Percentiles rank a stretch among this genome's conserved stretches.
phyloP scores from a whole-genome alignment of 2,888 invertebrate species.

The Muschampia plurimacula region DNA sequence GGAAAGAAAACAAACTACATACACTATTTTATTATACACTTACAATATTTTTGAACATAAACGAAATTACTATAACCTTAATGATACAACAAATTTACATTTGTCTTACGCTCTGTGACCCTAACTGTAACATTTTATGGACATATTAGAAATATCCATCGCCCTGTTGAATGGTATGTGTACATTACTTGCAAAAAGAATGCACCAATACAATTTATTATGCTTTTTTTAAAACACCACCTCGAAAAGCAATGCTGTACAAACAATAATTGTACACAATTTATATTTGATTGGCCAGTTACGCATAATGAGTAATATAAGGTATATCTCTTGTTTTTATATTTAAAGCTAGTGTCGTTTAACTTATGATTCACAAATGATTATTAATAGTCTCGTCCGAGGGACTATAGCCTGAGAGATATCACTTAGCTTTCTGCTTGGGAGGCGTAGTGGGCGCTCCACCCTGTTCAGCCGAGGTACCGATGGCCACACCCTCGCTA shows the following conservation, averaged over 20 bases:
- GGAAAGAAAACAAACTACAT: neutral
- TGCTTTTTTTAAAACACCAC: neutral
- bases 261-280: neutral
- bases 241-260: neutral
- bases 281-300: neutral
- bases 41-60: neutral
- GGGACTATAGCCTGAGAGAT: constrained; percentile 16
- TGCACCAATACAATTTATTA: neutral
- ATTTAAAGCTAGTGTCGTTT: neutral
- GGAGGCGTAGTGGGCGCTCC: constrained; percentile 81
- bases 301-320: neutral
- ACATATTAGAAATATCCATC: neutral
- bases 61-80: neutral
- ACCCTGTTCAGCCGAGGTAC: constrained; percentile 80
- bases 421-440: constrained; percentile 82
- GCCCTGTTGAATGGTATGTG: neutral
- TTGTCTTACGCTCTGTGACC: neutral
- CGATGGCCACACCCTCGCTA: constrained; percentile 81
- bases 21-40: neutral
- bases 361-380: neutral
- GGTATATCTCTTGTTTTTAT: neutral
- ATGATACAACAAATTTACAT: neutral
- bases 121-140: neutral
- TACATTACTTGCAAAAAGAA: neutral
- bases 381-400: neutral